These are phyloP conservation scores for Anas bernieri DNA, from an alignment of 2,797 vertebrate species.

Conservation along the genomic window DNA sequence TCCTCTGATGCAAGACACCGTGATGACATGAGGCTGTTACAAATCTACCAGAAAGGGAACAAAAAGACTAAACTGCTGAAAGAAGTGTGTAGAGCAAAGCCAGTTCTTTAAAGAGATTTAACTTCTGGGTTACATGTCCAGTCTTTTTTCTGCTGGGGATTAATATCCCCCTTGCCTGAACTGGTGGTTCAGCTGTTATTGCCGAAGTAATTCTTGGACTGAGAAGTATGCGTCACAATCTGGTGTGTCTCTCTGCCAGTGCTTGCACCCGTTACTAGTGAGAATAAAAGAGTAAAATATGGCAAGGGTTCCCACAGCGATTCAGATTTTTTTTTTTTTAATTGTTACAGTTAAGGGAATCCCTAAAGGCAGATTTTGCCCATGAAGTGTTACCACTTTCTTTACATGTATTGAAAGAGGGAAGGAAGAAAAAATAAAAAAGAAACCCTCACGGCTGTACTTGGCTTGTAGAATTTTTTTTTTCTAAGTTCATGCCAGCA, in stretches of 20 bases:
- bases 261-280: constrained; percentile 28
- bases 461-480: constrained; percentile 49
- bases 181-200: constrained; percentile 43
- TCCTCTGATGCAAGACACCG: neutral
- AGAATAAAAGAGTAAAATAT: constrained; percentile 49
- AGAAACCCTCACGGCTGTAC: constrained; percentile 25
- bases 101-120: constrained; percentile 16
- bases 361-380: constrained; percentile 50
- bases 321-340: constrained; percentile 3
- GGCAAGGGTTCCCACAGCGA: constrained; percentile 44
- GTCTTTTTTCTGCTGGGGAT: constrained; percentile 13
- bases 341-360: constrained; percentile 62
- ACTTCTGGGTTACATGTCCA: constrained; percentile 34
- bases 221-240: constrained; percentile 62
- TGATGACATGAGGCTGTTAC: constrained; percentile 8
- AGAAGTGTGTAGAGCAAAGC: neutral
- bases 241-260: constrained; percentile 64
- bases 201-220: constrained; percentile 69
- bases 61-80: neutral
- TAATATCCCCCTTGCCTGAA: constrained; percentile 8
- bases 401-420: neutral
- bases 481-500: constrained; percentile 73
- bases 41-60: neutral
- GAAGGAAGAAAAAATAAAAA: neutral
- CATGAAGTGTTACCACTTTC: neutral